Evolutionary conservation across 2,113 vertebrate species (phyloP).

Genomic region (Phaethornis superciliosus): DNA sequence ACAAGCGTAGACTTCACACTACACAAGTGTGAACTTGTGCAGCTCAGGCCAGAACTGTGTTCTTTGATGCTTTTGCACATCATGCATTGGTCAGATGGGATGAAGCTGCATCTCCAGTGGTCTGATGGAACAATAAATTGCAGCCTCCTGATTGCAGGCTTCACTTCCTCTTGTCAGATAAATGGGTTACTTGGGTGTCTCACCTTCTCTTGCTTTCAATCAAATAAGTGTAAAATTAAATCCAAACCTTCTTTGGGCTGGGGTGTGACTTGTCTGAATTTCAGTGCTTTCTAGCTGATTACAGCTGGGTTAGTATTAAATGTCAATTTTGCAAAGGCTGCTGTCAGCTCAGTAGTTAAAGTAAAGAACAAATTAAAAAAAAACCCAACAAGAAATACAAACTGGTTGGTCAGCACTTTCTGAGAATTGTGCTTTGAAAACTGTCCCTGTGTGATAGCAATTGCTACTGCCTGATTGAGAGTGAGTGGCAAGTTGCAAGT

Average conservation of each 20-base stretch:
- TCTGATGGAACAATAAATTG: neutral
- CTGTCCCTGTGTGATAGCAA: fast-evolving
- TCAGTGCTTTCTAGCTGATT: neutral
- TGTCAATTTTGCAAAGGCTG: neutral
- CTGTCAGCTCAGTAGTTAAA: neutral
- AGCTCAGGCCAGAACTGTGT: neutral
- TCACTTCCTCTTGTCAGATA: neutral
- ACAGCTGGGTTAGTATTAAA: neutral
- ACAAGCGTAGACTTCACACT: neutral
- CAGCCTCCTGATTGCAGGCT: neutral
- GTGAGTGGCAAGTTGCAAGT: fast-evolving
- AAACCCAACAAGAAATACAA: fast-evolving
- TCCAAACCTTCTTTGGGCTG: neutral
- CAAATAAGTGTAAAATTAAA: neutral
- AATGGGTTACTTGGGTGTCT: neutral
- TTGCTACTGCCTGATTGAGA: fast-evolving
- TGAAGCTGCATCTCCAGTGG: neutral
- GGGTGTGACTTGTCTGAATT: neutral
- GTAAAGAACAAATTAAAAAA: neutral
- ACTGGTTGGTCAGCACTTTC: neutral
- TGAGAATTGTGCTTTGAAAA: neutral
- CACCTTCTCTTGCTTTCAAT: neutral
- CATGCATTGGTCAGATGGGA: fast-evolving
- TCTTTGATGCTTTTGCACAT: neutral
- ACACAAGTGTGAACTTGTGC: too few relatives aligned